Percentiles rank a stretch among this genome's conserved stretches.
Evolutionary conservation across 1,140 invertebrate genomes (phyloP).

Genomic region (Monomorium pharaonis): DNA sequence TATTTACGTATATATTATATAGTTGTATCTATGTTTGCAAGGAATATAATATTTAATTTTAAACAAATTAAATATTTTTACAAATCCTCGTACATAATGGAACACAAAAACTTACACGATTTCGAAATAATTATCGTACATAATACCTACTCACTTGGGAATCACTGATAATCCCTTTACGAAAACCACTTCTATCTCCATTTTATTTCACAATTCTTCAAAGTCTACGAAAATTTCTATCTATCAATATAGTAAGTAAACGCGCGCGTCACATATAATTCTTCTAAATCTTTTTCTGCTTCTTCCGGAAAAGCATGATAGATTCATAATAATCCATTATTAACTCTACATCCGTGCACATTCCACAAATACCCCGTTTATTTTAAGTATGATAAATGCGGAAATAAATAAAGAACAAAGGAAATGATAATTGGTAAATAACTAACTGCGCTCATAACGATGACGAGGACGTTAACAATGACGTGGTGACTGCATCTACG

Average conservation of each 20-base stretch:
- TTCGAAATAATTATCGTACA: too few relatives aligned
- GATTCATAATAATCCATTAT: slow-evolving; percentile 56
- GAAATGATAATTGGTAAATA: slow-evolving; percentile 34
- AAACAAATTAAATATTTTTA: neutral
- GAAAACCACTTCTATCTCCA: neutral
- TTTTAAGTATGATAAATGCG: slow-evolving; percentile 72
- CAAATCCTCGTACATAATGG: neutral
- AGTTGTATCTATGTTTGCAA: too few relatives aligned
- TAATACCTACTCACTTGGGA: neutral
- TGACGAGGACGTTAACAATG: slow-evolving; percentile 32
- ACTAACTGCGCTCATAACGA: slow-evolving; percentile 21
- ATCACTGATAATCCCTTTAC: slow-evolving; percentile 8
- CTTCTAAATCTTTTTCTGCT: neutral
- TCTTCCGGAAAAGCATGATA: slow-evolving; percentile 23
- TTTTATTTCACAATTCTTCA: neutral
- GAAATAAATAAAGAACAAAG: slow-evolving; percentile 14
- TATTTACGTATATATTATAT: too few relatives aligned
- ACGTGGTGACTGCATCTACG: slow-evolving; percentile 20
- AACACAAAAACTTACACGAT: neutral
- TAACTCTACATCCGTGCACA: slow-evolving; percentile 73
- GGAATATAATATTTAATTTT: neutral
- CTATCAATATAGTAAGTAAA: neutral
- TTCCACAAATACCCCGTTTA: slow-evolving; percentile 78
- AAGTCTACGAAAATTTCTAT: slow-evolving; percentile 7
- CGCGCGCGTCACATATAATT: slow-evolving; percentile 2